Evolutionary conservation across 2,888 invertebrate genomes (phyloP).

Genomic region (Synanthedon formicaeformis): DNA sequence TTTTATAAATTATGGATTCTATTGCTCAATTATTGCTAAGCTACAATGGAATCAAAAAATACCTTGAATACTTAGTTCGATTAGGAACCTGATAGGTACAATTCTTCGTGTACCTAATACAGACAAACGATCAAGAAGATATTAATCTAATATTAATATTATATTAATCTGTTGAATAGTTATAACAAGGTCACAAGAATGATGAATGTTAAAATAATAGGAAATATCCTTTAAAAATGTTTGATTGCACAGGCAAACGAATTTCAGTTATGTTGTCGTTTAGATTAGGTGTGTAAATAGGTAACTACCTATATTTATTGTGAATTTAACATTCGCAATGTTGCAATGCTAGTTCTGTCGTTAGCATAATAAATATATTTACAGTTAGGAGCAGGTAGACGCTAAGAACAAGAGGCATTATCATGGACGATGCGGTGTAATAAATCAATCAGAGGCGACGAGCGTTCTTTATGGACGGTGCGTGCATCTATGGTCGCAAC

Average conservation of each 20-base stretch:
- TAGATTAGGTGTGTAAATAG: constrained; percentile 3
- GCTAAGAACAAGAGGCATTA: constrained; percentile 34
- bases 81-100: too few species aligned
- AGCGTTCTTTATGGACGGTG: constrained; percentile 39
- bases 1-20: too few species aligned
- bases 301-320: constrained; percentile 17
- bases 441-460: constrained; percentile 51
- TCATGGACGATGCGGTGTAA: constrained; percentile 43
- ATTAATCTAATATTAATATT: too few species aligned
- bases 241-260: neutral
- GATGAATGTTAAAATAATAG: too few species aligned
- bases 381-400: constrained; percentile 13
- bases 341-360: neutral
- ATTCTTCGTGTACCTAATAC: too few species aligned
- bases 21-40: too few species aligned
- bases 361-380: neutral
- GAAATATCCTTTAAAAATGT: too few species aligned
- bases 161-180: too few species aligned
- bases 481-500: constrained; percentile 18
- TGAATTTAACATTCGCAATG: constrained; percentile 5
- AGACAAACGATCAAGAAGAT: too few species aligned
- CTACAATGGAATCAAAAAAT: too few species aligned
- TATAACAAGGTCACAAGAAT: too few species aligned
- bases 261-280: neutral
- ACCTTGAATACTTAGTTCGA: too few species aligned